phyloP scores from a whole-genome alignment of 2,113 vertebrate species.

The Azemiops feae region DNA sequence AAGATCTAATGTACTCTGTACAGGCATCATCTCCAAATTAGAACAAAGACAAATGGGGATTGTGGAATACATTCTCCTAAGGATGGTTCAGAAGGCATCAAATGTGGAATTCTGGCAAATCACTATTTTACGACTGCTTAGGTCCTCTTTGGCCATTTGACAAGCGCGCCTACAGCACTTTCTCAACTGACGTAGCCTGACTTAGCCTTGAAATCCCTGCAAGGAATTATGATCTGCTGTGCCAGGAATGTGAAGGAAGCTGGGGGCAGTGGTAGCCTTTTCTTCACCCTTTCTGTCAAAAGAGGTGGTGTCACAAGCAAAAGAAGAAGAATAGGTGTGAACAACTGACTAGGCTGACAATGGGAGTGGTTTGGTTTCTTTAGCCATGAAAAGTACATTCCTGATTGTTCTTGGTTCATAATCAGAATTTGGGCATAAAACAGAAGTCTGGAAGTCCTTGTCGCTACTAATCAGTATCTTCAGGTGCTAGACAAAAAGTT shows the following conservation, averaged over 20 bases:
- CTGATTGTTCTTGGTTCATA: no score
- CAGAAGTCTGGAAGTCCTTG: not conserved
- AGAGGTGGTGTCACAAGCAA: not conserved
- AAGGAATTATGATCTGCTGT: not conserved
- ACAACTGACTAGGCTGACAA: not conserved
- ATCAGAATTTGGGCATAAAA: not conserved
- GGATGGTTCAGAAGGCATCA: not conserved
- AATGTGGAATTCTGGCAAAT: not conserved
- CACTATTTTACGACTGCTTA: not conserved
- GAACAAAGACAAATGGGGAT: not conserved
- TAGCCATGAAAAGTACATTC: not conserved
- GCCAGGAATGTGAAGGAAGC: not conserved
- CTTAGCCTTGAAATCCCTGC: not conserved
- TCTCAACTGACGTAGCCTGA: not conserved
- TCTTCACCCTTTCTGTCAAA: not conserved
- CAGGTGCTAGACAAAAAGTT: not conserved
- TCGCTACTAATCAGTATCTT: not conserved
- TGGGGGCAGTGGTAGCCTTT: not conserved
- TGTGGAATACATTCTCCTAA: not conserved
- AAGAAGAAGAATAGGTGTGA: not conserved
- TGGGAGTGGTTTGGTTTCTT: not conserved
- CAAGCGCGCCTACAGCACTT: not conserved
- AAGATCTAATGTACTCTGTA: not conserved
- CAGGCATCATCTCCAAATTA: not conserved
- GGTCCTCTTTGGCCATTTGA: not conserved